Conservation (phyloP, 2,113 vertebrate genomes). For the Salvelinus sp. region DNA sequence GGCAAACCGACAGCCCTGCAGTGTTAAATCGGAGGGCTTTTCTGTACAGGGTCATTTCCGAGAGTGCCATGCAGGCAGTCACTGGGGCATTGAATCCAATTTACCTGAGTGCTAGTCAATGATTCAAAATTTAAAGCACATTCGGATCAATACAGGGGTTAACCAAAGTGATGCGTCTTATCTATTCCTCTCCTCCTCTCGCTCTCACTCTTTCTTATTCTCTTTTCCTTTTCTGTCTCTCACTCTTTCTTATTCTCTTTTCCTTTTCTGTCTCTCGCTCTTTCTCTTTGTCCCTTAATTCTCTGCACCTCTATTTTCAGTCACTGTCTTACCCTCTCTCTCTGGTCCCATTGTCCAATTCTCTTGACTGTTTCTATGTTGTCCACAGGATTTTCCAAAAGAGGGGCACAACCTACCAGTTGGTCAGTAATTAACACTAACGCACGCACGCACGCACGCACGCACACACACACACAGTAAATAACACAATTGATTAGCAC, state of each 20-base stretch:
- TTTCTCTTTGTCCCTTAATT: no score
- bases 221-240: not conserved
- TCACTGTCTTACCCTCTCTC: constrained; percentile 7
- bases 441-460: no score
- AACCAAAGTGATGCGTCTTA: constrained; percentile 37
- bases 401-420: not conserved
- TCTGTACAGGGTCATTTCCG: constrained; percentile 41
- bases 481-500: no score
- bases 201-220: not conserved
- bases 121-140: constrained; percentile 50
- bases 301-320: not conserved
- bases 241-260: not conserved
- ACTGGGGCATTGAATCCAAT: constrained; percentile 55
- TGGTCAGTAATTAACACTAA: not conserved
- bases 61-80: constrained; percentile 24
- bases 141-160: constrained; percentile 57
- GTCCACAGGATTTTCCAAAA: no score
- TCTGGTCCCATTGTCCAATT: not conserved
- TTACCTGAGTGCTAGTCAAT: constrained; percentile 54
- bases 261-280: no score
- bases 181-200: constrained; percentile 21
- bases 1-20: constrained; percentile 6
- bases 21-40: constrained; percentile 52
- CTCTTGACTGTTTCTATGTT: not conserved
- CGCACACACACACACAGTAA: not conserved